Conservation (phyloP, 2,797 vertebrate genomes). For the Hypotaenidia philippensis region DNA sequence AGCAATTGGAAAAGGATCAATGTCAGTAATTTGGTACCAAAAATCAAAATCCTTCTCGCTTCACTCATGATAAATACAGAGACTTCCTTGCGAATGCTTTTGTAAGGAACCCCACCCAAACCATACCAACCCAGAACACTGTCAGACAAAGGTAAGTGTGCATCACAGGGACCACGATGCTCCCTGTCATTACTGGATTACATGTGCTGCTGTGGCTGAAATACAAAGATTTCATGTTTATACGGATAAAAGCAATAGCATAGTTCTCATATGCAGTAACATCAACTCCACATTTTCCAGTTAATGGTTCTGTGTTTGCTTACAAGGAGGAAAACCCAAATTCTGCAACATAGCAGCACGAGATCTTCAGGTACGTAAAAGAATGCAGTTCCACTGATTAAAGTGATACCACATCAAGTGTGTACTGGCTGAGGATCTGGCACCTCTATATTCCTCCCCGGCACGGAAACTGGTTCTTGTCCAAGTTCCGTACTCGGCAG, state of each 20-base stretch:
- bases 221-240: background rate
- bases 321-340: background rate
- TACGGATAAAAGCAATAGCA: slow-evolving; percentile 6
- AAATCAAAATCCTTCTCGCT: slow-evolving; percentile 28
- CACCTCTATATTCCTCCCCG: background rate
- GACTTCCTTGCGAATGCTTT: background rate
- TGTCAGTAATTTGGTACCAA: slow-evolving; percentile 46
- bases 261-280: slow-evolving; percentile 14
- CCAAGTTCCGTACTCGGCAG: slow-evolving; percentile 1
- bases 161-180: background rate
- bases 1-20: slow-evolving; percentile 64
- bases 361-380: slow-evolving; percentile 14
- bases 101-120: background rate
- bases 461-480: background rate
- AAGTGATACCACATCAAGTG: background rate
- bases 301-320: background rate
- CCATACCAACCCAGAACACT: slow-evolving; percentile 6
- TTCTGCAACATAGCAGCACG: slow-evolving; percentile 18
- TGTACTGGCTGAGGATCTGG: slow-evolving; percentile 21
- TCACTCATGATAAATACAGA: slow-evolving; percentile 16
- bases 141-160: slow-evolving; percentile 22
- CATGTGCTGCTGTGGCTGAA: background rate
- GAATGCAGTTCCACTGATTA: background rate
- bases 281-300: background rate
- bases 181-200: background rate